Evolutionary conservation across 2,888 invertebrate genomes (phyloP).

Genomic region (Melolontha melolontha): DNA sequence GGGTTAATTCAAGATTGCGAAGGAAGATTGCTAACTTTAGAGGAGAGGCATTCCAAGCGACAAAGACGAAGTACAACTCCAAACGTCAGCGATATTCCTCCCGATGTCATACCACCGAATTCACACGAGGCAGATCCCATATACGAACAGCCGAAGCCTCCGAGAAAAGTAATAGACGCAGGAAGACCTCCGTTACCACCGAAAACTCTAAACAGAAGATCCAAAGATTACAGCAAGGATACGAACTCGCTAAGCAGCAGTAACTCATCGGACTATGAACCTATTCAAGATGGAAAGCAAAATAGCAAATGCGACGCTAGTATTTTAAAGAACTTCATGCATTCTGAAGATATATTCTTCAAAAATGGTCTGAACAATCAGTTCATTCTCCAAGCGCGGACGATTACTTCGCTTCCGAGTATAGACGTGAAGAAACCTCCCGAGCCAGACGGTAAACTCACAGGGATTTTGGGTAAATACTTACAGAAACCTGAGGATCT

Average conservation of each 20-base stretch:
- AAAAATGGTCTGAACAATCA: slow-evolving; percentile 58
- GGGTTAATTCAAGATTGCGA: slow-evolving; percentile 47
- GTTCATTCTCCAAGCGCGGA: slow-evolving; percentile 56
- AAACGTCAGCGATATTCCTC: slow-evolving; percentile 69
- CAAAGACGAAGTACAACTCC: slow-evolving; percentile 73
- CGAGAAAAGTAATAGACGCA: slow-evolving; percentile 66
- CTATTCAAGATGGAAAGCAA: slow-evolving; percentile 47
- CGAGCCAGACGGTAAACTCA: slow-evolving; percentile 23
- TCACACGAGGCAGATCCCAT: slow-evolving; percentile 68
- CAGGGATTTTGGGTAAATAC: slow-evolving; percentile 31
- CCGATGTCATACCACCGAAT: slow-evolving; percentile 77
- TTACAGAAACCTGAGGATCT: slow-evolving; percentile 73
- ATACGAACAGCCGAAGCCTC: slow-evolving; percentile 73
- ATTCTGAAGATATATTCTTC: slow-evolving; percentile 52
- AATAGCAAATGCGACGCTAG: slow-evolving; percentile 43
- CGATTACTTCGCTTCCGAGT: slow-evolving; percentile 47
- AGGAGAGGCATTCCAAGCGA: slow-evolving; percentile 79
- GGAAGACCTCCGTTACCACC: slow-evolving; percentile 65
- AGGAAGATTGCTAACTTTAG: slow-evolving; percentile 77
- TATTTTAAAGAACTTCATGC: slow-evolving; percentile 51
- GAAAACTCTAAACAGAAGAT: slow-evolving; percentile 71
- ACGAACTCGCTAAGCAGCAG: slow-evolving; percentile 63
- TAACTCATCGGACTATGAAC: slow-evolving; percentile 69
- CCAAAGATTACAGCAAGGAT: slow-evolving; percentile 26
- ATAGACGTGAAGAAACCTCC: background rate